These are phyloP conservation scores for Kryptolebias marmoratus DNA, from an alignment of 2,113 vertebrate genomes.

Conservation along the genomic window DNA sequence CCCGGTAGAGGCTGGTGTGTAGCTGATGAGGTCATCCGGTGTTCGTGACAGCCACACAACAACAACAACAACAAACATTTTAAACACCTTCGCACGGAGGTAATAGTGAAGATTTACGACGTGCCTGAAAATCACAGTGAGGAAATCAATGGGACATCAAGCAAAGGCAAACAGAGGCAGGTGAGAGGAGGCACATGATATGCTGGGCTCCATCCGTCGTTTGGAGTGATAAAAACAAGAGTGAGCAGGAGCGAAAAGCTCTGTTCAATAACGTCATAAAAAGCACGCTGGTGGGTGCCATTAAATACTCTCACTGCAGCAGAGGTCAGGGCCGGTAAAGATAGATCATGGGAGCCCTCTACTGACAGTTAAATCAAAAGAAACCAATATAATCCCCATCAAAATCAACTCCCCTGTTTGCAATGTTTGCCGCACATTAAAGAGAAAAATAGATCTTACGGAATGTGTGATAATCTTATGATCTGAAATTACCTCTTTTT, in stretches of 20 bases:
- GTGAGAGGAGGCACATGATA: slow-evolving; percentile 20
- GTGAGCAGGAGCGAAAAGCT: slow-evolving; percentile 10
- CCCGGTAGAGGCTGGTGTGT: slow-evolving; percentile 72
- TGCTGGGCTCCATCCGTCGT: slow-evolving; percentile 35
- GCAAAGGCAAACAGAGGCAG: slow-evolving; percentile 38
- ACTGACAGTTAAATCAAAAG: slow-evolving; percentile 65
- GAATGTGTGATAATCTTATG: slow-evolving; percentile 35
- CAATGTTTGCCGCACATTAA: slow-evolving; percentile 10
- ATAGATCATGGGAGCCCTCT: slow-evolving; percentile 71
- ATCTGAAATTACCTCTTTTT: slow-evolving; percentile 21
- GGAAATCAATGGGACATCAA: slow-evolving; percentile 51
- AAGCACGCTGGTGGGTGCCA: slow-evolving; percentile 38
- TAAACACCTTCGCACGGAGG: slow-evolving; percentile 32
- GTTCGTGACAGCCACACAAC: slow-evolving; percentile 27
- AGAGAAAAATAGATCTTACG: slow-evolving; percentile 21
- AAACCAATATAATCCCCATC: slow-evolving; percentile 26
- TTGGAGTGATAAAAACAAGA: slow-evolving; percentile 19
- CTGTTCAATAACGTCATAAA: slow-evolving; percentile 42
- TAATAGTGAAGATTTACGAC: slow-evolving; percentile 26
- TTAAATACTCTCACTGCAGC: slow-evolving; percentile 34
- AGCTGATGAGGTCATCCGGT: slow-evolving; percentile 56
- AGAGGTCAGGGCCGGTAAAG: slow-evolving; percentile 57
- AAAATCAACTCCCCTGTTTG: slow-evolving; percentile 23
- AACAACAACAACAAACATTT: neutral
- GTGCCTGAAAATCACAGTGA: slow-evolving; percentile 17